Evolutionary conservation across 2,888 invertebrate species (phyloP).

Genomic region (Chrysodeixis includens): DNA sequence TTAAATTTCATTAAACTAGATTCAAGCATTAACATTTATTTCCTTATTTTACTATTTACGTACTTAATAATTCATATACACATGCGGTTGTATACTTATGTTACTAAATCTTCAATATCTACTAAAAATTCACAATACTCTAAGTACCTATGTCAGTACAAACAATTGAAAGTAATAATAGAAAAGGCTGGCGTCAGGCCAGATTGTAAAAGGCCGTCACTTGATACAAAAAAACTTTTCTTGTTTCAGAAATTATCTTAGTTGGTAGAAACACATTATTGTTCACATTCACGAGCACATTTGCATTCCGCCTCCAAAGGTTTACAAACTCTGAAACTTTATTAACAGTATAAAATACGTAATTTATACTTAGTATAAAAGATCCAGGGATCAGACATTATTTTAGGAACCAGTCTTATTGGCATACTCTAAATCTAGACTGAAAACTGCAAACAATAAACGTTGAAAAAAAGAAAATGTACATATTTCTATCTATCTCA

Average conservation of each 20-base stretch:
- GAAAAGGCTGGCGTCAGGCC: conserved; percentile 48
- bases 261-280: conserved; percentile 36
- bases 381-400: no score
- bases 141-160: neutral
- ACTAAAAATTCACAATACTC: neutral
- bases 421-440: no score
- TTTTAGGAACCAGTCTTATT: no score
- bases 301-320: conserved; percentile 25
- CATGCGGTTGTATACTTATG: neutral
- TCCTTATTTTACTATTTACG: no score
- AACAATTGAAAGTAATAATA: conserved; percentile 28
- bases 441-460: no score
- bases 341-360: neutral
- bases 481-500: no score
- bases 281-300: conserved; percentile 21
- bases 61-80: neutral
- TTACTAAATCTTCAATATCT: neutral
- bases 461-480: no score
- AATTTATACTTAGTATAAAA: neutral
- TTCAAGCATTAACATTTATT: no score
- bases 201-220: conserved; percentile 40
- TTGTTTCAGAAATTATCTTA: conserved; percentile 34
- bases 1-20: no score
- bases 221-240: conserved; percentile 37
- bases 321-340: neutral